Evolutionary conservation across 2,888 invertebrate species (phyloP).

Genomic region (Acleris holmiana): DNA sequence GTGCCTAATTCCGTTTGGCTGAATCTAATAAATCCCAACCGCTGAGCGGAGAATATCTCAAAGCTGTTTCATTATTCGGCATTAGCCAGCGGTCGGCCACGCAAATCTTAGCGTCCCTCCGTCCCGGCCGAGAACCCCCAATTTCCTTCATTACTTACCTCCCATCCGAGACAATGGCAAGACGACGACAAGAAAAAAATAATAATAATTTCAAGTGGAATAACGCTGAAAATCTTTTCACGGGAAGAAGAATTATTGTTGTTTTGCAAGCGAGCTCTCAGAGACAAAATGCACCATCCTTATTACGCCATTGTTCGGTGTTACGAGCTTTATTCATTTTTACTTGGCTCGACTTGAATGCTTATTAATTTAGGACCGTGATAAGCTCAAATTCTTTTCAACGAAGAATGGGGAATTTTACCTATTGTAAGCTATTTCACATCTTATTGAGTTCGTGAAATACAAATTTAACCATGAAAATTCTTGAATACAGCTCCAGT

Average conservation of each 20-base stretch:
- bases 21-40: slow-evolving; percentile 77
- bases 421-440: slow-evolving; percentile 80
- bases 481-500: slow-evolving; percentile 39
- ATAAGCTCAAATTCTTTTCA: slow-evolving; percentile 83
- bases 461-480: slow-evolving; percentile 45
- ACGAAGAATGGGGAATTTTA: slow-evolving; percentile 79
- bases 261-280: slow-evolving; percentile 83
- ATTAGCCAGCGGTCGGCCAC: slow-evolving; percentile 79
- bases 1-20: slow-evolving; percentile 71
- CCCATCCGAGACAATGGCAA: slow-evolving; percentile 82
- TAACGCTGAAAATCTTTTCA: slow-evolving; percentile 85
- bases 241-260: slow-evolving; percentile 82
- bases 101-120: slow-evolving; percentile 79
- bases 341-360: slow-evolving; percentile 84
- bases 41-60: slow-evolving; percentile 72
- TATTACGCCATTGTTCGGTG: slow-evolving; percentile 83
- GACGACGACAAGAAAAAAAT: slow-evolving; percentile 81
- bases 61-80: slow-evolving; percentile 81
- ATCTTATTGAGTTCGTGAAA: slow-evolving; percentile 65
- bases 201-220: slow-evolving; percentile 85
- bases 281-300: slow-evolving; percentile 84
- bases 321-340: slow-evolving; percentile 84
- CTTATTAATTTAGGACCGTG: slow-evolving; percentile 84
- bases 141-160: slow-evolving; percentile 85
- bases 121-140: slow-evolving; percentile 74